A percentile compares a stretch with the other conserved stretches of the same genome.
phyloP scores from a whole-genome alignment of 2,113 vertebrate species.

The Progne subis region DNA sequence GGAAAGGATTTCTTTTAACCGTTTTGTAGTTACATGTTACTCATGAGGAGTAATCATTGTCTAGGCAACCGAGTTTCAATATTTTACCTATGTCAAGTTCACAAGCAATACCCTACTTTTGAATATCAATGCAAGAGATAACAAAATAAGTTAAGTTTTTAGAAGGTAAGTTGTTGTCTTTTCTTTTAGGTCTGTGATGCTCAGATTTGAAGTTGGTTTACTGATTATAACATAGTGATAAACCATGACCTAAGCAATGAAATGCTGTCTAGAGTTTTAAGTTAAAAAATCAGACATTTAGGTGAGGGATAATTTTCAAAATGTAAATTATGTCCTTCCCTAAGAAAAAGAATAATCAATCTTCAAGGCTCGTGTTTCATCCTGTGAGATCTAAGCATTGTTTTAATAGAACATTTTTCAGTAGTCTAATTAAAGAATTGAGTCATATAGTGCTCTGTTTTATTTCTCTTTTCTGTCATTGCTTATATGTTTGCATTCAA shows the following conservation, averaged over 20 bases:
- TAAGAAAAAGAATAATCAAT: background rate
- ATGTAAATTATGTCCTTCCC: background rate
- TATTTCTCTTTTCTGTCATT: background rate
- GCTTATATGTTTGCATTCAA: background rate
- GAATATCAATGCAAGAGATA: background rate
- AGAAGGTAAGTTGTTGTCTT: background rate
- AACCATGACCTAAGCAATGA: background rate
- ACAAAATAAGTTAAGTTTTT: background rate
- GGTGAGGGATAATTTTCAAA: background rate
- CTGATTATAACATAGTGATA: background rate
- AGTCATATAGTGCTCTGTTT: background rate
- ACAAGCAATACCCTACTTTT: background rate
- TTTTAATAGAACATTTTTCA: background rate
- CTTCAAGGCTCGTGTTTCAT: background rate
- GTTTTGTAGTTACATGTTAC: background rate
- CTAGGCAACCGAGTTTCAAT: background rate
- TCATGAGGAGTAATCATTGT: background rate
- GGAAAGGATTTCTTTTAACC: background rate
- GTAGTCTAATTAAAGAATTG: background rate
- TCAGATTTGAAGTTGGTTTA: background rate
- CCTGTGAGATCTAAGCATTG: background rate
- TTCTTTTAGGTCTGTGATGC: background rate
- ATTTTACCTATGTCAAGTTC: background rate
- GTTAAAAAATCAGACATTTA: background rate
- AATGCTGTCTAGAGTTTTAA: background rate